Percentiles rank a stretch among this genome's conserved stretches.
Conservation (phyloP, 2,113 vertebrate genomes). For the Connochaetes taurinus region DNA sequence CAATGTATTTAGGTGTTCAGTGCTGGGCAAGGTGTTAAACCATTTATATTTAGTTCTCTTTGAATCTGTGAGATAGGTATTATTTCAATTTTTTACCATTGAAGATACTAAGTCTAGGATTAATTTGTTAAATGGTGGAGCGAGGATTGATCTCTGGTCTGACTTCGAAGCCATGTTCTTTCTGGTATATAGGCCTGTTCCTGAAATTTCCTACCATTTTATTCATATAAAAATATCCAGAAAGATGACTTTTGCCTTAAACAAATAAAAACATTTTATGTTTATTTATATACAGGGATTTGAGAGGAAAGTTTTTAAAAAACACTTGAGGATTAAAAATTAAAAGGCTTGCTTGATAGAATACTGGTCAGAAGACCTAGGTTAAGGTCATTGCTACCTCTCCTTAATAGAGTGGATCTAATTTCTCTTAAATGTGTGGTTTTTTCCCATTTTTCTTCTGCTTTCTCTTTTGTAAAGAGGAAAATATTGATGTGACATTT, state of each 20-base stretch:
- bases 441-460: neutral
- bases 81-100: neutral
- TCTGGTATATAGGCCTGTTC: neutral
- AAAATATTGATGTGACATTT: neutral
- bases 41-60: neutral
- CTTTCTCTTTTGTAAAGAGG: neutral
- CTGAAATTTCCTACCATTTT: neutral
- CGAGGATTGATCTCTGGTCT: neutral
- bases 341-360: neutral
- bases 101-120: neutral
- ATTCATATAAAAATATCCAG: neutral
- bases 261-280: neutral
- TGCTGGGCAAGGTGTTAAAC: neutral
- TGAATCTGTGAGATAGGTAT: neutral
- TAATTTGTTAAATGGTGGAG: neutral
- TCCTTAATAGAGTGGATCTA: neutral
- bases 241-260: neutral
- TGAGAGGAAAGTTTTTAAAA: neutral
- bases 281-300: constrained; percentile 18
- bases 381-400: neutral
- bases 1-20: neutral
- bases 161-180: neutral
- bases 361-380: neutral
- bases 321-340: neutral
- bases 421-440: neutral